These are phyloP conservation scores for Pantelozetes paolii DNA, from an alignment of 2,888 invertebrate genomes.

Conservation along the genomic window DNA sequence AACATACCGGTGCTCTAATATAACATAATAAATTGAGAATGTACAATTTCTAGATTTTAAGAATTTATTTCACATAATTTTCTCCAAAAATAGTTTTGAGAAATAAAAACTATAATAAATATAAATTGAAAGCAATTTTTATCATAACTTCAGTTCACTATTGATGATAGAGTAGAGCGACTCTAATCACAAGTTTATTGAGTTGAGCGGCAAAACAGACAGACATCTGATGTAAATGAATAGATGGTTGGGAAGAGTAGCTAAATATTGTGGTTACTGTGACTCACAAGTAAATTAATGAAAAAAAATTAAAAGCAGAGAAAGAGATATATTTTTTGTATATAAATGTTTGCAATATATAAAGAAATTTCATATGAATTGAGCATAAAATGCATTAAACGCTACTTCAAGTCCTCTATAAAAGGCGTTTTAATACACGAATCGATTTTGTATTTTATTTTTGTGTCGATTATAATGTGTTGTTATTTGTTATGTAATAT, in stretches of 20 bases:
- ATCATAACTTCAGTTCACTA: neutral
- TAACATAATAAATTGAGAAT: neutral
- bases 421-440: conserved; percentile 27
- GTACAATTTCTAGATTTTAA: neutral
- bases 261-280: neutral
- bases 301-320: neutral
- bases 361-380: neutral
- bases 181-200: neutral
- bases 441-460: neutral
- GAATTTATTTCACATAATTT: neutral
- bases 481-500: no score
- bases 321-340: no score
- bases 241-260: neutral
- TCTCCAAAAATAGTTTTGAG: no score
- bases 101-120: neutral
- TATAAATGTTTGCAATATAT: no score
- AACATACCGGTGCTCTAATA: neutral
- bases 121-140: neutral
- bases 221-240: no score
- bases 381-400: conserved; percentile 7
- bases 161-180: neutral
- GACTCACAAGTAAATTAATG: neutral
- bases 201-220: neutral
- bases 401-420: neutral
- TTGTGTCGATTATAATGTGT: neutral